Evolutionary conservation across 2,888 invertebrate species (phyloP).

Genomic region (Chaitophorus viminalis): DNA sequence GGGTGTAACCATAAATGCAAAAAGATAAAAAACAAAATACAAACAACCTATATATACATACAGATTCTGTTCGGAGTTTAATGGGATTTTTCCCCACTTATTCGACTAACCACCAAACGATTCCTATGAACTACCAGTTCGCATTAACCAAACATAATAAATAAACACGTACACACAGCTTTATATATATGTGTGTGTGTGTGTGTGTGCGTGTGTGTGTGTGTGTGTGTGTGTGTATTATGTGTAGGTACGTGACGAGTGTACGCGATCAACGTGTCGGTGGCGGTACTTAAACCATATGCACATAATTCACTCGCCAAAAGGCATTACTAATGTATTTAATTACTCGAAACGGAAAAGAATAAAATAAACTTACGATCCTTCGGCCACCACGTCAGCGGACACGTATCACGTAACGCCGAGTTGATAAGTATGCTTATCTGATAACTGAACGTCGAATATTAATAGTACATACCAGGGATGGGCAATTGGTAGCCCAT

Average conservation of each 20-base stretch:
- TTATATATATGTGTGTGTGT: not conserved
- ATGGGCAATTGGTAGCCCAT: too few relatives aligned
- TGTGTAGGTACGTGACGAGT: constrained; percentile 4
- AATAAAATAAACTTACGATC: too few relatives aligned
- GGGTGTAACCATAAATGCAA: too few relatives aligned
- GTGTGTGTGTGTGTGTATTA: too few relatives aligned
- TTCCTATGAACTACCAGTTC: not conserved
- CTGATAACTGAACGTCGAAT: not conserved
- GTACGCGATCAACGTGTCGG: not conserved
- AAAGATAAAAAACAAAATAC: not conserved
- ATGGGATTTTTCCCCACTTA: not conserved
- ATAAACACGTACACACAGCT: not conserved
- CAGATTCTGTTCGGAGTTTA: not conserved
- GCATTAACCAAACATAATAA: too few relatives aligned
- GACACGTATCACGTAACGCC: not conserved
- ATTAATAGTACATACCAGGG: too few relatives aligned
- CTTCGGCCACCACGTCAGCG: too few relatives aligned
- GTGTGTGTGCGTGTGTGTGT: not conserved
- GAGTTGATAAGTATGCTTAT: not conserved
- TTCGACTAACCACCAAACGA: not conserved
- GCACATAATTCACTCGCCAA: not conserved
- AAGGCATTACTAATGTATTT: constrained; percentile 23
- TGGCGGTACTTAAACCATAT: not conserved
- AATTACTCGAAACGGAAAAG: not conserved
- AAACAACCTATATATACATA: not conserved